phyloP scores from a whole-genome alignment of 2,888 invertebrate species.

The Leptinotarsa rubiginosa region DNA sequence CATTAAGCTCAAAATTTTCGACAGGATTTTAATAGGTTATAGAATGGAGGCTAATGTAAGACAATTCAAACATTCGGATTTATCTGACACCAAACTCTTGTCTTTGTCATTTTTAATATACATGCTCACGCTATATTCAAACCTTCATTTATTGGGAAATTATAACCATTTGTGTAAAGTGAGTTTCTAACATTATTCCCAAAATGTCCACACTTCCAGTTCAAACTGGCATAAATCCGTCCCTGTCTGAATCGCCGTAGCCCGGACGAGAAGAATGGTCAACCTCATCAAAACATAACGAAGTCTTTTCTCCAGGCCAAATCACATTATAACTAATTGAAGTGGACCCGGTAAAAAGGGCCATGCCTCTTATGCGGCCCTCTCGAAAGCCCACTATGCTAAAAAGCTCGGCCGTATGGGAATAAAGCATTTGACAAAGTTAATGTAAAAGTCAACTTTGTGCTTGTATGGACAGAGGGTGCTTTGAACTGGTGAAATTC shows the following conservation, averaged over 20 bases:
- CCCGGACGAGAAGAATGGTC: conserved; percentile 61
- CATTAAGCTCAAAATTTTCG: too few relatives aligned
- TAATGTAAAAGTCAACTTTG: conserved; percentile 38
- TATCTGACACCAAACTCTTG: too few relatives aligned
- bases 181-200: too few relatives aligned
- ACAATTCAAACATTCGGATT: too few relatives aligned
- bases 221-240: conserved; percentile 18
- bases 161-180: too few relatives aligned
- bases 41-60: too few relatives aligned
- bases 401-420: conserved; percentile 36
- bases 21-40: too few relatives aligned
- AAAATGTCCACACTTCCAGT: too few relatives aligned
- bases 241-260: conserved; percentile 42
- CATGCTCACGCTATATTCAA: too few relatives aligned
- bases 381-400: conserved; percentile 42
- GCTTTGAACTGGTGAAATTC: conserved; percentile 10
- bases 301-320: conserved; percentile 64
- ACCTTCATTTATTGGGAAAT: too few relatives aligned
- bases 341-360: conserved; percentile 60
- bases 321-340: conserved; percentile 67
- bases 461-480: conserved; percentile 18
- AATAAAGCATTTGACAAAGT: conserved; percentile 43
- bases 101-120: too few relatives aligned
- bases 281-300: conserved; percentile 66
- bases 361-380: conserved; percentile 36